Evolutionary conservation across 2,797 vertebrate genomes (phyloP), one percentile per base, ranked within the genome.

Genomic region (Natrix natrix): DNA sequence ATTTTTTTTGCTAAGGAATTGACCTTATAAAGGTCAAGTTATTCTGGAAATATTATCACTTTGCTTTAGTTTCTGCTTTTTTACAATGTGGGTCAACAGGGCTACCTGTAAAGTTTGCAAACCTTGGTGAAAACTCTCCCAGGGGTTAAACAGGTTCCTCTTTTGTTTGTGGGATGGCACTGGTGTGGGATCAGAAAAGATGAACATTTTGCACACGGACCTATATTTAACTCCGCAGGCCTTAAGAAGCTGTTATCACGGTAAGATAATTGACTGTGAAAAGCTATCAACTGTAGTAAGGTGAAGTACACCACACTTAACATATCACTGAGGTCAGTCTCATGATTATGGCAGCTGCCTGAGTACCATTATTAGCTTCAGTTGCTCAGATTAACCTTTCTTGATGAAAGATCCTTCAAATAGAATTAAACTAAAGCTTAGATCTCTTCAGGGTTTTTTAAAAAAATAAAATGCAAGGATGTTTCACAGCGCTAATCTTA

Each of bases 401-500:
- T 96, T 96, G 96, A 97, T 97, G 97, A 97, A 98, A 97, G 97
- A 97, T 97, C 97, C 97, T 97, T 97, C 97, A 97, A 97, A 97
- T 97, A 97, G 97, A 97, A 98, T 98, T 97, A 97, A 95, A 97
- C 97, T 96, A 97, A 98, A 97, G 96, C 95, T 96, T 95, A 96
- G 97, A 96, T 95, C 96, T 96, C 17, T 96, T 96, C 93, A 74
- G 91, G 95, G 0, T n/a, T n/a, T 60, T 12, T 52, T 0, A 61
- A 61, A 24, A 60, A 26, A 61, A 94, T 24, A 95, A 97, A 97
- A 96, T 93, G 97, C 90, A 96, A 93, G 96, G 95, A 94, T 95
- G 94, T 97, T 97, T 95, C 97, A 94, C 97, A 96, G 96, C 96
- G 92, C 95, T 92, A 95, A 95, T 96, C 94, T 95, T 13, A 93